Evolutionary conservation across 2,797 vertebrate species (phyloP).

Genomic region (Acanthurus lineatus): DNA sequence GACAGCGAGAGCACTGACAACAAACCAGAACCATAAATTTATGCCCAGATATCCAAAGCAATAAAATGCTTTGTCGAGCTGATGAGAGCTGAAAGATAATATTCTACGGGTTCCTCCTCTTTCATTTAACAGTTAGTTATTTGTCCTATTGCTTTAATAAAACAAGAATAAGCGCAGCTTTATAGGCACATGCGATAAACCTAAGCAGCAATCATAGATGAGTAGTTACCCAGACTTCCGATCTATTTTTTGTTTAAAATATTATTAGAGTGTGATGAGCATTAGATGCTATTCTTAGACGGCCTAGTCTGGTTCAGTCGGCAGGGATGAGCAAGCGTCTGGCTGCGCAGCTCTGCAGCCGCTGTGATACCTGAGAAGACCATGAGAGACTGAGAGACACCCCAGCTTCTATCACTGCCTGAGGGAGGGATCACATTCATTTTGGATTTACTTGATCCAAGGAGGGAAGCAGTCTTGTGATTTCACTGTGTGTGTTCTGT

Average conservation of each 20-base stretch:
- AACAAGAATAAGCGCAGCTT: not conserved
- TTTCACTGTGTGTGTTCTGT: no score
- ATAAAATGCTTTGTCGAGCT: not conserved
- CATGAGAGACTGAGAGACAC: no score
- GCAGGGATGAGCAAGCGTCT: constrained; percentile 42
- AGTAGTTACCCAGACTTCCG: not conserved
- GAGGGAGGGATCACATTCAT: not conserved
- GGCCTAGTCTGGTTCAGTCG: constrained; percentile 19
- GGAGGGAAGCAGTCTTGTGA: no score
- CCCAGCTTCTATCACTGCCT: no score
- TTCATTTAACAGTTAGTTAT: no score
- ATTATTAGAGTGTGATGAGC: constrained; percentile 17
- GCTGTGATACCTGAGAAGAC: constrained; percentile 36
- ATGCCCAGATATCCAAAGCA: no score
- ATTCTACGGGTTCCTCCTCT: no score
- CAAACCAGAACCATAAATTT: no score
- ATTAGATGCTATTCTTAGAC: constrained; percentile 63
- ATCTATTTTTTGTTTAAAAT: constrained; percentile 7
- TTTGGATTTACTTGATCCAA: not conserved
- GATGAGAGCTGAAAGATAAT: not conserved
- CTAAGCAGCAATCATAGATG: not conserved
- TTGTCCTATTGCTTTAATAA: no score
- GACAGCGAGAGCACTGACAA: no score
- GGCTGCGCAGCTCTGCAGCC: constrained; percentile 20
- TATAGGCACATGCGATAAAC: not conserved